Evolutionary conservation across 2,797 vertebrate genomes (phyloP), one percentile per base, ranked within the genome.

Genomic region (Sebastes nivosus): DNA sequence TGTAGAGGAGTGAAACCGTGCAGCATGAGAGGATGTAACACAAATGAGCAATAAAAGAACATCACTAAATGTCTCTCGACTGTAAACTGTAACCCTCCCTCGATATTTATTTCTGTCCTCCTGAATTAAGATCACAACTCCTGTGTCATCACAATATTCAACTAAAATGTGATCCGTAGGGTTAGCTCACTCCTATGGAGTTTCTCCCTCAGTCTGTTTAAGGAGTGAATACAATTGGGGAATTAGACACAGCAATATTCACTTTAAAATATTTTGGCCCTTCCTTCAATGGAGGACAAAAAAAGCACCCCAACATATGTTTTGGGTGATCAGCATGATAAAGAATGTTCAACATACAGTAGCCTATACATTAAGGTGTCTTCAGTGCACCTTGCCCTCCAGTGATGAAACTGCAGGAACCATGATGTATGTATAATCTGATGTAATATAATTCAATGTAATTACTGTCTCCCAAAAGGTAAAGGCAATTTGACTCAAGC

Each of bases 11-110:
- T 66, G 22, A 68, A 81, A 54, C 10, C 30, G 54, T 58, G 42
- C 38, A 77, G n/a, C 72, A 50, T 55, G 20, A 14, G n/a, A 50
- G 58, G 27, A 11, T 67, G 38, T 52, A 24, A 8, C 4, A 6
- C 30, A 82, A 79, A 76, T 63, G 32, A 75, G 52, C 36, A 46
- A 72, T 76, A 70, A 59, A 80, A 68, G 50, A 57, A 18, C 71
- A 36, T 65, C 50, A 42, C 75, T 58, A 63, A 14, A 66, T 77
- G 14, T 71, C 20, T 73, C 34, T 70, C 25, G 14, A 22, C 6
- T 32, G 12, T 50, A n/a, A 58, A 32, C 54, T 29, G 25, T 46
- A 60, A 32, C 9, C 59, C 50, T 64, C 8, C 29, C 60, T 46
- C 4, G 2, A 25, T 76, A 34, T 68, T 69, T 63, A 52, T 76